Percentiles rank a stretch among this genome's conserved stretches.
Evolutionary conservation across 2,797 vertebrate species (phyloP).

Genomic region (Phrynocephalus guinanensis): DNA sequence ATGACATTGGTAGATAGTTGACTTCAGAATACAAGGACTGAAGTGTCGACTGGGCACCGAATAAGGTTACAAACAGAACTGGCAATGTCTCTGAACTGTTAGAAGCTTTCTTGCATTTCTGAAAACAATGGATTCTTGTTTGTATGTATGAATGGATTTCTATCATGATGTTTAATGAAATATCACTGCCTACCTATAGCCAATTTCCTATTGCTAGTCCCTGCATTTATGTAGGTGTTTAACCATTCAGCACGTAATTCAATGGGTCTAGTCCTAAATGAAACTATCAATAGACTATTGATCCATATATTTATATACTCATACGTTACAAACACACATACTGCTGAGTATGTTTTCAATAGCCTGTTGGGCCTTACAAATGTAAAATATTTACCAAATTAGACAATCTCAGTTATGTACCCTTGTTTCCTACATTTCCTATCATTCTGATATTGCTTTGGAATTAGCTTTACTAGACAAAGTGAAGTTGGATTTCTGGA

Average conservation of each 20-base stretch:
- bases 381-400: background rate
- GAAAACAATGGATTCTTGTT: background rate
- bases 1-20: background rate
- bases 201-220: too few relatives aligned
- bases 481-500: background rate
- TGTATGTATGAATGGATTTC: background rate
- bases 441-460: too few relatives aligned
- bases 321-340: too few relatives aligned
- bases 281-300: too few relatives aligned
- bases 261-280: too few relatives aligned
- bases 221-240: too few relatives aligned
- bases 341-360: too few relatives aligned
- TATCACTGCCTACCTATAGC: background rate
- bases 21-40: background rate
- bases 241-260: too few relatives aligned
- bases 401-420: background rate
- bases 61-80: background rate
- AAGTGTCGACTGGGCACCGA: background rate
- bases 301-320: too few relatives aligned
- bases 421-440: background rate
- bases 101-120: background rate
- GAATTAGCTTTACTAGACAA: too few relatives aligned
- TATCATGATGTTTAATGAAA: background rate
- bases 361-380: background rate
- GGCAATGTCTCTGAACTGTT: background rate